Conservation (phyloP, 2,797 vertebrate genomes). For the Ispidina lecontei region DNA sequence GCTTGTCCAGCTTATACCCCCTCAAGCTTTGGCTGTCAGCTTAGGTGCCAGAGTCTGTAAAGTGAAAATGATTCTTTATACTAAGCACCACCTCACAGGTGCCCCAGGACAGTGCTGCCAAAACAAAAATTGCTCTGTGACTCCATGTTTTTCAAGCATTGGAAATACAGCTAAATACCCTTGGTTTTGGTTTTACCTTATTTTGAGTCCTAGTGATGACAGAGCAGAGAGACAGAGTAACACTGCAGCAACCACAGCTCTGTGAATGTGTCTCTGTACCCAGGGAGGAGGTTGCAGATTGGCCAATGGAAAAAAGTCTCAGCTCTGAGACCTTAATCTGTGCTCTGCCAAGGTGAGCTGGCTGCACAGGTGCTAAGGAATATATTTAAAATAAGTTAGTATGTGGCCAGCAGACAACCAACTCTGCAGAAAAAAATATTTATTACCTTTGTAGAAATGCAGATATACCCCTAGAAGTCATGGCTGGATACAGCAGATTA, state of each 20-base stretch:
- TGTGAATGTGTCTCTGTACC: not conserved
- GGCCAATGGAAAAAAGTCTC: not conserved
- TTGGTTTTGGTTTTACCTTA: not conserved
- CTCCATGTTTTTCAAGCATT: not conserved
- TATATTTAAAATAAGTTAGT: not conserved
- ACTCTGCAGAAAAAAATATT: not conserved
- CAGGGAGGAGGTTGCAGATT: not conserved
- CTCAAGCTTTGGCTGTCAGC: not conserved
- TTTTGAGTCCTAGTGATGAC: not conserved
- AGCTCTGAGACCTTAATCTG: not conserved
- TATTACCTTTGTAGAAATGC: not conserved
- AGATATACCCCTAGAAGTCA: not conserved
- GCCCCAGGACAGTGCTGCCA: not conserved
- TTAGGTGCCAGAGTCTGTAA: not conserved
- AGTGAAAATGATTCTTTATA: not conserved
- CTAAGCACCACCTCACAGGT: not conserved
- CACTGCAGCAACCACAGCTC: accelerated
- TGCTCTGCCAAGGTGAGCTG: not conserved
- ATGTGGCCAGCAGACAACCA: not conserved
- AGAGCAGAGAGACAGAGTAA: not conserved
- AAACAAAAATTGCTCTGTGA: not conserved
- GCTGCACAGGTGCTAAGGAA: not conserved
- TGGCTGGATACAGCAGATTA: not conserved
- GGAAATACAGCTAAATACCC: not conserved
- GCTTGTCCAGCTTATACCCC: not conserved